These are phyloP conservation scores for Drosophila nigromelanica DNA, from an alignment of 1,140 invertebrate genomes.

Conservation along the genomic window DNA sequence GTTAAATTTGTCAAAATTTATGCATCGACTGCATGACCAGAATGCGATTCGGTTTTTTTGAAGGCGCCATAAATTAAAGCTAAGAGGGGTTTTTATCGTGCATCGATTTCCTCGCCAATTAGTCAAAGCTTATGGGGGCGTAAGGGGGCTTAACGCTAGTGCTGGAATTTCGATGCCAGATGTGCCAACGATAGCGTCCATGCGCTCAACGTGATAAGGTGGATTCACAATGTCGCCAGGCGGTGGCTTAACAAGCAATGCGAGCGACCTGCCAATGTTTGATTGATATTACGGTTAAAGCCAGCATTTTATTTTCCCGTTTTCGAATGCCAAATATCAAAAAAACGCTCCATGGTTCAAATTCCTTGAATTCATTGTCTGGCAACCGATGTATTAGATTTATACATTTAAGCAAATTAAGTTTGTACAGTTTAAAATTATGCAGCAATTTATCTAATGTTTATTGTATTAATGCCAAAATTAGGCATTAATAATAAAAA, in stretches of 20 bases:
- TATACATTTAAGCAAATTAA: no score
- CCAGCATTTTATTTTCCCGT: neutral
- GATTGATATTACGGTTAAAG: slow-evolving; percentile 58
- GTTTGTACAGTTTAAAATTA: no score
- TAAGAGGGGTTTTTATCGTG: slow-evolving; percentile 51
- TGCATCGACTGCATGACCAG: slow-evolving; percentile 55
- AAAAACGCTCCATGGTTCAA: no score
- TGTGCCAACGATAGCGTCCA: slow-evolving; percentile 58
- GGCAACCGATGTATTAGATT: no score
- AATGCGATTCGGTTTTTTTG: slow-evolving; percentile 28
- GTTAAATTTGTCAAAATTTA: slow-evolving; percentile 64
- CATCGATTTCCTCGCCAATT: slow-evolving; percentile 72
- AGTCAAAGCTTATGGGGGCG: slow-evolving; percentile 71
- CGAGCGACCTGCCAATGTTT: slow-evolving; percentile 71
- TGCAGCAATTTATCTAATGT: no score
- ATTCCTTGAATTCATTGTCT: no score
- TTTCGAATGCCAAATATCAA: no score
- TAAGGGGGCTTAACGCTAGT: slow-evolving; percentile 53
- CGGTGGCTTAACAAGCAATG: slow-evolving; percentile 46
- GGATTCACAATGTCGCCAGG: slow-evolving; percentile 40
- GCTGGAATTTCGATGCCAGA: slow-evolving; percentile 62
- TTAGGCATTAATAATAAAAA: no score
- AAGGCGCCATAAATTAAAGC: slow-evolving; percentile 44
- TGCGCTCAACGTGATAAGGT: slow-evolving; percentile 56
- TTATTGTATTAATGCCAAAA: no score